Base-by-base conservation (phyloP, 2,113 vertebrate species). In the Bubalus kerabau region DNA sequence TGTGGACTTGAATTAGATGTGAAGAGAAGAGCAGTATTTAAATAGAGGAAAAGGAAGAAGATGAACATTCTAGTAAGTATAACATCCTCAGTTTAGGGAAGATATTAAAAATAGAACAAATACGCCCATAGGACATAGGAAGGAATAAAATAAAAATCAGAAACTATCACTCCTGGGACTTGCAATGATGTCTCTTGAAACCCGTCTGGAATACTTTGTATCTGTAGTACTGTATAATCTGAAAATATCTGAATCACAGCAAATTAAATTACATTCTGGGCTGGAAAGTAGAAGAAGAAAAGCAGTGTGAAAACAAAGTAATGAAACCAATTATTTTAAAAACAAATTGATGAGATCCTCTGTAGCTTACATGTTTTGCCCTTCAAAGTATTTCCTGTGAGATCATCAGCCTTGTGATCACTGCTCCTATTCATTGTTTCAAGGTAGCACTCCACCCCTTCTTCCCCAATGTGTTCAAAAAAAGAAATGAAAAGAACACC, bases 401-500 rank as follows among this genome's bases (percentile, higher is more conserved):
- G 74, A 36, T 54, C 60, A 16, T 80, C 56, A 19, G 67, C 19
- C 85, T 76, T 87, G 83, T 62, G 81, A 62, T 60, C 59, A 64
- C 81, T 23, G n/a, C 64, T 56, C 17, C 28, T 57, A 30, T 21
- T 52, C 16, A 15, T 40, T 67, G 56, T 85, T 92, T 93, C 81
- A 46, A 40, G 85, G 76, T 50, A 59, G 60, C 28, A 2, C 2
- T 43, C 32, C 14, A 32, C 30, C 24, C 2, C 23, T 80, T 86
- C 74, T 74, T 89, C 30, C 54, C 4, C 1, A 85, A 30, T 6
- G 30, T 54, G 23, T 78, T 87, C 19, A 91, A 54, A 97, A 60
- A 57, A 60, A 90, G n/a, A 87, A 52, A 82, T 89, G 80, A 97
- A 96, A 96, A 90, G 97, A 92, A 97, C 96, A 98, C 97, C 95